Conservation (phyloP, 2,888 invertebrate species). For the Chironomus riparius region DNA sequence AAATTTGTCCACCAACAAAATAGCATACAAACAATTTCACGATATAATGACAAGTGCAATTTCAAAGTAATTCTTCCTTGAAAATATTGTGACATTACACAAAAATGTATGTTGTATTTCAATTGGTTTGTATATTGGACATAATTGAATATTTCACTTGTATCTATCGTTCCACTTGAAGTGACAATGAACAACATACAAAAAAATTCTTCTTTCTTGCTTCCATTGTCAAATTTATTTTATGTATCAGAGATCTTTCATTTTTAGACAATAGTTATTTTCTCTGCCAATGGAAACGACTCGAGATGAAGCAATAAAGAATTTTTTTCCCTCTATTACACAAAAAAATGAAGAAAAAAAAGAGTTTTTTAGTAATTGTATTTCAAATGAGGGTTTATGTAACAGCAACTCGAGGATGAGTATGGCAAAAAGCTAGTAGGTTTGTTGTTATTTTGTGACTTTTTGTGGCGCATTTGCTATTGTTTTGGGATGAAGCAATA, state of each 20-base stretch:
- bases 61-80: too few species aligned
- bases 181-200: conserved; percentile 9
- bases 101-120: background rate
- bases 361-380: conserved; percentile 18
- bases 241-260: background rate
- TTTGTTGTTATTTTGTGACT: too few species aligned
- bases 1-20: too few species aligned
- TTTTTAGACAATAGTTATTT: background rate
- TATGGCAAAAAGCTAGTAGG: background rate
- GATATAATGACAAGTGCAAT: too few species aligned
- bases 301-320: background rate
- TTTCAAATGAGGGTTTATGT: conserved; percentile 15
- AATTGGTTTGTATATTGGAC: conserved; percentile 11
- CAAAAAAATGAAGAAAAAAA: background rate
- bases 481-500: too few species aligned
- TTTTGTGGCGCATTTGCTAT: too few species aligned
- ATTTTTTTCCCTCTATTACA: background rate
- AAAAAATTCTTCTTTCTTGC: background rate
- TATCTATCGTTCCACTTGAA: conserved; percentile 24
- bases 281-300: background rate
- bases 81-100: too few species aligned
- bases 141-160: conserved; percentile 23
- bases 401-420: background rate
- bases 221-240: background rate
- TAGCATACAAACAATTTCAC: too few species aligned